phyloP scores from a whole-genome alignment of 2,113 vertebrate genomes.

The Petaurus breviceps region DNA sequence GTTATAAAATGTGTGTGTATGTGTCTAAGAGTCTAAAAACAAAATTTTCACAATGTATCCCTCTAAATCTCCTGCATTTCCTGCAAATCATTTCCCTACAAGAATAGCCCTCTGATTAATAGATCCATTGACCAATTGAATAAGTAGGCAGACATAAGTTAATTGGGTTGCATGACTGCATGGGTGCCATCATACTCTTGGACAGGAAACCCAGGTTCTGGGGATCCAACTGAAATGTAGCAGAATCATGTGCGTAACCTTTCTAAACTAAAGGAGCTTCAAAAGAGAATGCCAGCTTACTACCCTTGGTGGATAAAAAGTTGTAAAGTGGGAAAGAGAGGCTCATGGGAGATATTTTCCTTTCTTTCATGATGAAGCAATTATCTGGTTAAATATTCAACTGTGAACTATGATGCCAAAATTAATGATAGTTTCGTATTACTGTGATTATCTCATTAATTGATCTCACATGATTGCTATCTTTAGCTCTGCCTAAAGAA shows the following conservation, averaged over 20 bases:
- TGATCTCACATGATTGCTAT: slow-evolving; percentile 30
- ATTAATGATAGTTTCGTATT: slow-evolving; percentile 55
- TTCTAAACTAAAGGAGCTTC: slow-evolving; percentile 14
- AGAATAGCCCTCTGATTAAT: slow-evolving; percentile 48
- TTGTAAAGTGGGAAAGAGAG: slow-evolving; percentile 33
- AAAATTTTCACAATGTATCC: slow-evolving; percentile 50
- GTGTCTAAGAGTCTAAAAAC: slow-evolving; percentile 8
- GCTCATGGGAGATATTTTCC: slow-evolving; percentile 42
- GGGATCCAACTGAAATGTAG: background rate
- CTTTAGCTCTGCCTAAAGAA: slow-evolving; percentile 61
- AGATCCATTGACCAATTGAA: slow-evolving; percentile 2
- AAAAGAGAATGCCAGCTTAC: slow-evolving; percentile 17
- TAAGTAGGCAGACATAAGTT: background rate
- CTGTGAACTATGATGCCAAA: slow-evolving; percentile 22
- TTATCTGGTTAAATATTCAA: slow-evolving; percentile 58
- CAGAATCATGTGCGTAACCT: background rate
- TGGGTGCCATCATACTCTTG: background rate
- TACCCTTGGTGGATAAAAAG: slow-evolving; percentile 7
- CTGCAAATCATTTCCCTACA: slow-evolving; percentile 57
- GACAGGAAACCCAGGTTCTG: background rate
- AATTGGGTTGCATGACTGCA: background rate
- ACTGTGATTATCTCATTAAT: slow-evolving; percentile 68
- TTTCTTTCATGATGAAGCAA: slow-evolving; percentile 31
- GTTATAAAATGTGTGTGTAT: background rate
- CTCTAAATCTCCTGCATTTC: slow-evolving; percentile 39